phyloP scores from a whole-genome alignment of 2,797 vertebrate species.

The Phalanger gymnotis region DNA sequence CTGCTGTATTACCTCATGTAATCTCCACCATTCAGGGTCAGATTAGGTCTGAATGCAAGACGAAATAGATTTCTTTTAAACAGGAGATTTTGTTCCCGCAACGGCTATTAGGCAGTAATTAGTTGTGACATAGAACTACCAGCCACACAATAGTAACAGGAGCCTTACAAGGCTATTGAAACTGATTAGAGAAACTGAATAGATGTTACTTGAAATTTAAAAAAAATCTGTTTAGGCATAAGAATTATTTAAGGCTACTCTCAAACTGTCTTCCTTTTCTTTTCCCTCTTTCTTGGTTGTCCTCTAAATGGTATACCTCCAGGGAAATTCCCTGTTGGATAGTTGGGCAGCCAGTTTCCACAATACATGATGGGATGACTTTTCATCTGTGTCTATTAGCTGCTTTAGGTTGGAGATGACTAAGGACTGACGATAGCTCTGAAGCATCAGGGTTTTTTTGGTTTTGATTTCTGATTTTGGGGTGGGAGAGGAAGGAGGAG shows the following conservation, averaged over 20 bases:
- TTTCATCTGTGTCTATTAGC: slow-evolving; percentile 61
- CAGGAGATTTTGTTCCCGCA: slow-evolving; percentile 88
- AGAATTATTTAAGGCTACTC: slow-evolving; percentile 30
- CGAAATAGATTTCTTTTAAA: slow-evolving; percentile 83
- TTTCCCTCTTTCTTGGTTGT: not conserved
- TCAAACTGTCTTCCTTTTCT: not conserved
- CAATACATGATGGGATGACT: slow-evolving; percentile 18
- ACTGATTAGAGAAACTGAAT: slow-evolving; percentile 93
- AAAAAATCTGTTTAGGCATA: slow-evolving; percentile 55
- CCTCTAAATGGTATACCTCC: rapidly evolving
- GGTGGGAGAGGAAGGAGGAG: not conserved
- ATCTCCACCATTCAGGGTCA: slow-evolving; percentile 83
- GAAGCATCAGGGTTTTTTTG: not conserved
- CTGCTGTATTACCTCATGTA: slow-evolving; percentile 83
- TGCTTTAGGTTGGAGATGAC: not conserved
- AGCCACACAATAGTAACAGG: slow-evolving; percentile 89
- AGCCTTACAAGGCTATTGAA: slow-evolving; percentile 92
- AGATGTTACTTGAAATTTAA: slow-evolving; percentile 79
- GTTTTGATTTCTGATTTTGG: not conserved
- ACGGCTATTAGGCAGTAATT: slow-evolving; percentile 95
- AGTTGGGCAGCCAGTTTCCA: not conserved
- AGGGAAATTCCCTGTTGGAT: not conserved
- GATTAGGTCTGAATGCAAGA: slow-evolving; percentile 83
- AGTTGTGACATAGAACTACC: slow-evolving; percentile 94
- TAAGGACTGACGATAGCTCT: not conserved